Base-by-base conservation (phyloP, 2,797 vertebrate genomes). In the Siniperca obscura region DNA sequence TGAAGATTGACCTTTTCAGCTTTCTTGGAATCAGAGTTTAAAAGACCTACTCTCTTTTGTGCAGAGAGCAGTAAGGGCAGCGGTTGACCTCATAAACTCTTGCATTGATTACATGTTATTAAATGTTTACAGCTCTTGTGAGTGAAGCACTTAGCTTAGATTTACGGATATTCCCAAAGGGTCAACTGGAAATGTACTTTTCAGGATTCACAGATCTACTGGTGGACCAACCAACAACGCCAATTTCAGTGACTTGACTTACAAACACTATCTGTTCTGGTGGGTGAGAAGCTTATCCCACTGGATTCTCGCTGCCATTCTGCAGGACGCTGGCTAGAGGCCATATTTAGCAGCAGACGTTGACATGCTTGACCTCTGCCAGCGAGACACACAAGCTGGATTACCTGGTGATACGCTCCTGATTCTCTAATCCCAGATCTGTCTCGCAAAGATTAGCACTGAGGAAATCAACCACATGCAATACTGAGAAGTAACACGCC, bases 341-440 rank as follows among this genome's bases (percentile, higher is more conserved):
- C 84, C 89, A 55, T 87, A 90, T 94, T 94, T 94, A 93, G 93
- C 86, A 76, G 85, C 87, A 89, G 85, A 81, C 91, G 72, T 86
- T 78, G 83, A 91, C 89, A 86, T 52, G 44, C 71, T 88, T 93
- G 91, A 93, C 92, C 93, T 93, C 90, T 80, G 86, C 86, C 92
- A 89, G 75, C 52, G 87, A 93, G 87, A 87, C 78, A 80, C 87
- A 86, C 80, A 85, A 89, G 83, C 84, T 87, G 94, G 94, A 94
- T 95, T 94, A 95, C 87, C 91, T 86, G 89, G 81, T 76, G 88
- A 89, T 90, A 87, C 72, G 75, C 85, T 91, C 84, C 89, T 84
- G 89, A 91, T 93, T 90, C 90, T 82, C 82, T 95, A 95, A 95
- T 95, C 93, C 92, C 81, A 87, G 91, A 90, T 94, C 91, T 92